Conservation (phyloP, 2,113 vertebrate species). For the Corapipo altera region DNA sequence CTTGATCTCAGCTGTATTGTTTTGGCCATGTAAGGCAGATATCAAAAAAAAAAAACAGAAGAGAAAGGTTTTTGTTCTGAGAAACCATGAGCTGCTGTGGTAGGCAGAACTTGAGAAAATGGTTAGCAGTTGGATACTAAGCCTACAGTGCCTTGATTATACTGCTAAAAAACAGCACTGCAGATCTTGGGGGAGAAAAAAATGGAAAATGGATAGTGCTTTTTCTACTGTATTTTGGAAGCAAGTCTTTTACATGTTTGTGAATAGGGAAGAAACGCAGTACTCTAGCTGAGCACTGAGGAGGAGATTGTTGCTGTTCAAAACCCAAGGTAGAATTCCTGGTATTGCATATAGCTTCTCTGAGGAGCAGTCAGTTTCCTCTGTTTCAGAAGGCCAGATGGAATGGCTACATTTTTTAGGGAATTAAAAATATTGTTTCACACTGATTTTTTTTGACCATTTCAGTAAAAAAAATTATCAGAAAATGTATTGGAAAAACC, state of each 20-base stretch:
- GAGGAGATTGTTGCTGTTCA: background rate
- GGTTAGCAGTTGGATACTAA: background rate
- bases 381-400: background rate
- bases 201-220: background rate
- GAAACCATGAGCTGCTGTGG: background rate
- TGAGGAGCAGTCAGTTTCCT: background rate
- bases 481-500: background rate
- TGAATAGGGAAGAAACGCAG: background rate
- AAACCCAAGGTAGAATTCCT: background rate
- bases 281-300: background rate
- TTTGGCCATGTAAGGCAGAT: background rate
- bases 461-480: background rate
- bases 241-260: background rate
- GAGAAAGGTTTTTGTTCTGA: background rate
- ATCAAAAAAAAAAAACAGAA: background rate
- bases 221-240: background rate
- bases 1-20: background rate
- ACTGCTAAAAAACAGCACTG: background rate
- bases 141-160: background rate
- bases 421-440: background rate
- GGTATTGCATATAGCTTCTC: background rate
- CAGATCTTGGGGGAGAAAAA: background rate
- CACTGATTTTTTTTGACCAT: background rate
- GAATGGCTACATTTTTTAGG: background rate
- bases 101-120: background rate